A percentile compares a stretch with the other conserved stretches of the same genome.
These are phyloP conservation scores for Pelvicachromis taeniatus DNA, from an alignment of 2,113 vertebrate species.

Conservation along the genomic window DNA sequence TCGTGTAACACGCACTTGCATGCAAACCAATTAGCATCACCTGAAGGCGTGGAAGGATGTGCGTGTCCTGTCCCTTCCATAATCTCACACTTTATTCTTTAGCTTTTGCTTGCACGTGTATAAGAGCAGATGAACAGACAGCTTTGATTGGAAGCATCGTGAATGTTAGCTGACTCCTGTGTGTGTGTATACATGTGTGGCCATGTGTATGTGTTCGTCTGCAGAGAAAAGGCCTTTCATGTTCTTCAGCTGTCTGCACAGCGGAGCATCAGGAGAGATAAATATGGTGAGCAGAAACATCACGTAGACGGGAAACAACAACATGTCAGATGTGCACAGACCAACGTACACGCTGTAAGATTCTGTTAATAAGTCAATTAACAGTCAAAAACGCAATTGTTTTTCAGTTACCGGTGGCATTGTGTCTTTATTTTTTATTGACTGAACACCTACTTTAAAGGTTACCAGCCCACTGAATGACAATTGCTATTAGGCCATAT, in stretches of 20 bases:
- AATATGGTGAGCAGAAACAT: background rate
- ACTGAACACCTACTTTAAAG: background rate
- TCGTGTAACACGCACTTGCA: background rate
- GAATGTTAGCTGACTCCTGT: background rate
- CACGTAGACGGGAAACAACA: background rate
- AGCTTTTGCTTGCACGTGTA: background rate
- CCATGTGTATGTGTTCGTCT: slow-evolving; percentile 7
- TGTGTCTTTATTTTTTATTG: background rate
- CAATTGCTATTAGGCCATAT: background rate
- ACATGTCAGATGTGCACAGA: background rate
- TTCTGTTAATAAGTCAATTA: background rate
- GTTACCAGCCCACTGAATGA: background rate
- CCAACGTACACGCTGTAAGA: background rate
- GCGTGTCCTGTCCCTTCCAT: background rate
- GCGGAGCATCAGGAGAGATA: background rate
- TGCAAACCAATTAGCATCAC: background rate
- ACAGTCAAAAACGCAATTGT: background rate
- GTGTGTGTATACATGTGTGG: background rate
- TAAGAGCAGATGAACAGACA: background rate
- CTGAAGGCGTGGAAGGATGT: background rate
- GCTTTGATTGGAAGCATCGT: slow-evolving; percentile 20
- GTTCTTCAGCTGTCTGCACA: slow-evolving; percentile 28
- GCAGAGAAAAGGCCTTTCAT: slow-evolving; percentile 22
- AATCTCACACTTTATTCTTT: background rate
- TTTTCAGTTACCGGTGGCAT: background rate